Evolutionary conservation across 2,888 invertebrate species (phyloP), one percentile per base, ranked within the genome.

Genomic region (Urechis unicinctus): DNA sequence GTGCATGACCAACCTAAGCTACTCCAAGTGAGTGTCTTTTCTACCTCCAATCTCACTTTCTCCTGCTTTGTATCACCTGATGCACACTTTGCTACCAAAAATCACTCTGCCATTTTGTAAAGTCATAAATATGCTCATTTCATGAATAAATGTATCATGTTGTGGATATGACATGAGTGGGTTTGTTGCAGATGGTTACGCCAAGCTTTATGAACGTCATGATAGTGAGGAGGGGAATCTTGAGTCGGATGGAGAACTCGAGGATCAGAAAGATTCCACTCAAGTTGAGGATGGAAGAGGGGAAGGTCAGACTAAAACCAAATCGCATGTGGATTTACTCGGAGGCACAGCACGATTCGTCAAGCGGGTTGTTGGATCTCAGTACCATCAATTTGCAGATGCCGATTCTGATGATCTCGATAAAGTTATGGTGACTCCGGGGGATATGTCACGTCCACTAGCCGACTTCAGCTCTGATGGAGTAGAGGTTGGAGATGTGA

Each of bases 341-440:
- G 61, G 58, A 6, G 62, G 54, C 2, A 62, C 67, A 21, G 62
- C 65, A 5, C 58, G 68, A 3, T 52, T 68, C 47, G 63, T 70
- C 30, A 68, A 72, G 57, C 68, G 71, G 26, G 74, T 72, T 3
- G 60, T 72, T 31, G 68, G 87, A 72, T 56, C 57, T 28, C 53
- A 52, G 50, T 89, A 88, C 70, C 87, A 88, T 68, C 88, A 88
- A 72, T 78, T 89, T 48, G 82, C 84, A 26, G 76, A 77, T 59
- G 73, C 69, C 26, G 75, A 73, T 54, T 58, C 56, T 24, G 74
- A 72, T 26, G 70, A 75, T 45, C 67, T 69, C 49, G 26, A 22
- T 22, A 9, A 9, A 9, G 26, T 9, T 26, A 9, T 9, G 13
- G 25, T 4, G 4, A n/a, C 44, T 31, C n/a, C 45, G 2, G 46